A percentile compares a stretch with the other conserved stretches of the same genome.
Evolutionary conservation across 2,888 invertebrate species (phyloP).

Genomic region (Reticulitermes lucifugus): DNA sequence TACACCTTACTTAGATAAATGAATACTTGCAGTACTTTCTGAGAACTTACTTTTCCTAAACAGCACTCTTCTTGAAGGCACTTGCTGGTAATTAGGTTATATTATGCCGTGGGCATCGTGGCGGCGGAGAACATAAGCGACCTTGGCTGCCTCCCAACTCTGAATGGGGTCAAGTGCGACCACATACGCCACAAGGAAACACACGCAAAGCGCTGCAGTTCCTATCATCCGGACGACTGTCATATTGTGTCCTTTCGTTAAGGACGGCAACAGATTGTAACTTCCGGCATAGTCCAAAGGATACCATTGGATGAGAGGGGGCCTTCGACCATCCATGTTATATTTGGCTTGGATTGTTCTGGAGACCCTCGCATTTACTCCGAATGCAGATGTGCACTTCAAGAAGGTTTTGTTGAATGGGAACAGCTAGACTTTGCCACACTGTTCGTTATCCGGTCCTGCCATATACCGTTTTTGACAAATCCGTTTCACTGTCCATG

Average conservation of each 20-base stretch:
- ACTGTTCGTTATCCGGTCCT: too few species aligned
- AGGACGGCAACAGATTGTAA: neutral
- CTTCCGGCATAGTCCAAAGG: neutral
- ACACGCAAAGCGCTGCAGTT: neutral
- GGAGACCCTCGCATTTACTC: too few species aligned
- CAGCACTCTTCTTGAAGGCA: neutral
- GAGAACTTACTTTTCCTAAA: neutral
- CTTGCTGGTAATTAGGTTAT: conserved; percentile 17
- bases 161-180: conserved; percentile 36
- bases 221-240: neutral
- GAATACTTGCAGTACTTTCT: too few species aligned
- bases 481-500: too few species aligned
- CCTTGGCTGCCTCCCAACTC: conserved; percentile 34
- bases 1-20: too few species aligned
- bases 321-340: neutral
- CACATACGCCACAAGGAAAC: conserved; percentile 17
- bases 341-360: too few species aligned
- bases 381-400: too few species aligned
- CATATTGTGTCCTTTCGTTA: neutral
- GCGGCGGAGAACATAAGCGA: conserved; percentile 9
- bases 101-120: neutral
- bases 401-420: too few species aligned
- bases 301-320: neutral
- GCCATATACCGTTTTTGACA: too few species aligned
- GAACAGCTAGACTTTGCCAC: too few species aligned